Conservation (phyloP, 2,113 vertebrate genomes). For the Micromys minutus region DNA sequence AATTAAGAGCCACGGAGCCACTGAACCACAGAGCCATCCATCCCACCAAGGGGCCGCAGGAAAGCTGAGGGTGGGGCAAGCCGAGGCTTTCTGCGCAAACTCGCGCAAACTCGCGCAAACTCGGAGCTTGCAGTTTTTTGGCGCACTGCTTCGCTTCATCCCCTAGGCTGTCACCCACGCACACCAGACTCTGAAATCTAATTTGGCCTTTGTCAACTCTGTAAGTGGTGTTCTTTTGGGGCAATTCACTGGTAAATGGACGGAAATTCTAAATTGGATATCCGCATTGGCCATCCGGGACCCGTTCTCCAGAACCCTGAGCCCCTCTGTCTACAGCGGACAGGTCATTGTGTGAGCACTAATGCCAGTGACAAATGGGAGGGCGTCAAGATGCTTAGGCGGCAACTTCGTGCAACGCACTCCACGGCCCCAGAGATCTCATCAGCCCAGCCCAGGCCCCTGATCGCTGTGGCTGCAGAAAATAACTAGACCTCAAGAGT, state of each 20-base stretch:
- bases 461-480: background rate
- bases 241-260: constrained; percentile 74
- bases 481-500: constrained; percentile 51
- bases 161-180: background rate
- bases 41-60: fast-evolving
- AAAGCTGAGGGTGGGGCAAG: background rate
- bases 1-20: no score
- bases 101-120: fast-evolving
- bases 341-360: background rate
- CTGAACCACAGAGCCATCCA: background rate
- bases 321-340: background rate
- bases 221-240: constrained; percentile 69
- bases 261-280: constrained; percentile 69
- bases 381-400: constrained; percentile 57
- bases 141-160: background rate
- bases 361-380: constrained; percentile 64
- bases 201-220: constrained; percentile 74
- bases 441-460: constrained; percentile 45
- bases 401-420: constrained; percentile 34
- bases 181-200: constrained; percentile 58
- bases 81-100: fast-evolving
- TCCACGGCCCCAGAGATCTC: background rate
- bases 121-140: background rate
- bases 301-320: constrained; percentile 13
- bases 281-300: constrained; percentile 38